phyloP scores from a whole-genome alignment of 2,888 invertebrate species.

The Hirtodrosophila duncani region DNA sequence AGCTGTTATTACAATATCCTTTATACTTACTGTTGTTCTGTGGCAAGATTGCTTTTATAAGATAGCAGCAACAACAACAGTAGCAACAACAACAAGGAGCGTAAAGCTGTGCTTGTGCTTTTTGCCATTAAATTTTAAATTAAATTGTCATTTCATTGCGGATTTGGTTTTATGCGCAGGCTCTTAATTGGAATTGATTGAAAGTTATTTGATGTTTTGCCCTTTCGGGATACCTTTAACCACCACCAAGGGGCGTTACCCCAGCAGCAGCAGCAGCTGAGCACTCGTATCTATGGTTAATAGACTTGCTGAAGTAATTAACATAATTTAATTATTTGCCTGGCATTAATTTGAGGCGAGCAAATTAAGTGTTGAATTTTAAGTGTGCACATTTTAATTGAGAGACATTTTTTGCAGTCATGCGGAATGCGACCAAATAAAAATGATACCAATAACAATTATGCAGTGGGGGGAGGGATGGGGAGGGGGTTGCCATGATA shows the following conservation, averaged over 20 bases:
- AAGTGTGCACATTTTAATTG: slow-evolving; percentile 72
- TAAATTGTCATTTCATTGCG: slow-evolving; percentile 63
- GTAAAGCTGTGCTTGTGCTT: too few species aligned
- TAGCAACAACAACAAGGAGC: too few species aligned
- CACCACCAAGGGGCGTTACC: slow-evolving; percentile 25
- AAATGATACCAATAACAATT: slow-evolving; percentile 30
- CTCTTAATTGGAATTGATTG: slow-evolving; percentile 70
- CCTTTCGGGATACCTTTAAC: too few species aligned
- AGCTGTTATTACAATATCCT: slow-evolving; percentile 68
- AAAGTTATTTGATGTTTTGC: slow-evolving; percentile 71
- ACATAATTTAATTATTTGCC: slow-evolving; percentile 73
- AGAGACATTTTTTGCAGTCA: slow-evolving; percentile 69
- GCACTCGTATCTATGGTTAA: slow-evolving; percentile 41
- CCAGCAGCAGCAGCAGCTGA: not conserved
- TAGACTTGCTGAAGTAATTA: slow-evolving; percentile 69
- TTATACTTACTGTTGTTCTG: slow-evolving; percentile 15
- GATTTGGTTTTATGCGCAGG: slow-evolving; percentile 63
- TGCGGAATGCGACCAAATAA: slow-evolving; percentile 36
- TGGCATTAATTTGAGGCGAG: slow-evolving; percentile 74
- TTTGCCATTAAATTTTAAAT: slow-evolving; percentile 66
- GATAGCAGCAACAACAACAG: slow-evolving; percentile 68
- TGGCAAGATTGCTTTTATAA: slow-evolving; percentile 51
- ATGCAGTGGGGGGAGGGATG: slow-evolving; percentile 7
- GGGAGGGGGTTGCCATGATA: slow-evolving; percentile 12
- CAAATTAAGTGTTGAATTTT: slow-evolving; percentile 72